Conservation (phyloP, 2,113 vertebrate genomes). For the Syrrhaptes paradoxus region DNA sequence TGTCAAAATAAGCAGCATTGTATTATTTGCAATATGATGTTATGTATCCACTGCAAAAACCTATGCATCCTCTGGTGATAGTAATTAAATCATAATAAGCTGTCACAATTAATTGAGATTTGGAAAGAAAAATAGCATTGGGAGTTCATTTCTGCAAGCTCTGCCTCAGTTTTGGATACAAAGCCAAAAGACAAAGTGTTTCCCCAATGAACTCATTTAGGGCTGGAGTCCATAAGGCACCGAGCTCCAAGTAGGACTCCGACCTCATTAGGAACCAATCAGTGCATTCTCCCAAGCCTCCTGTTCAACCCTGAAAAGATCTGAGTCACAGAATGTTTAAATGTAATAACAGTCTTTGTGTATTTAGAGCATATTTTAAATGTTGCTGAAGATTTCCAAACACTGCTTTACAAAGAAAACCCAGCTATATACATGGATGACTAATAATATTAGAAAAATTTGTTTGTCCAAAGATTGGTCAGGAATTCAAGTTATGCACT, state of each 20-base stretch:
- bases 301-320: background rate
- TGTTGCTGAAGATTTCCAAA: background rate
- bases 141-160: background rate
- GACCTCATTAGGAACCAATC: background rate
- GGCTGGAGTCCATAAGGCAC: background rate
- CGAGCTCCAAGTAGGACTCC: background rate
- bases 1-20: background rate
- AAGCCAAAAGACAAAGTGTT: background rate
- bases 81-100: background rate
- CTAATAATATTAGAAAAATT: conserved; percentile 8
- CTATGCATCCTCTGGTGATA: background rate
- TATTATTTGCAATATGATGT: background rate
- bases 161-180: background rate
- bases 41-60: background rate
- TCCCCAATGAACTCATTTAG: background rate
- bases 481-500: conserved; percentile 71
- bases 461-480: conserved; percentile 21
- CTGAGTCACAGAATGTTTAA: background rate
- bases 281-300: background rate
- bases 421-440: background rate
- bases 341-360: background rate
- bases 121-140: background rate
- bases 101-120: background rate
- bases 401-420: background rate
- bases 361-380: conserved; percentile 20